These are phyloP conservation scores for Xylocopa sonorina DNA, from an alignment of 1,140 invertebrate genomes.

Conservation along the genomic window DNA sequence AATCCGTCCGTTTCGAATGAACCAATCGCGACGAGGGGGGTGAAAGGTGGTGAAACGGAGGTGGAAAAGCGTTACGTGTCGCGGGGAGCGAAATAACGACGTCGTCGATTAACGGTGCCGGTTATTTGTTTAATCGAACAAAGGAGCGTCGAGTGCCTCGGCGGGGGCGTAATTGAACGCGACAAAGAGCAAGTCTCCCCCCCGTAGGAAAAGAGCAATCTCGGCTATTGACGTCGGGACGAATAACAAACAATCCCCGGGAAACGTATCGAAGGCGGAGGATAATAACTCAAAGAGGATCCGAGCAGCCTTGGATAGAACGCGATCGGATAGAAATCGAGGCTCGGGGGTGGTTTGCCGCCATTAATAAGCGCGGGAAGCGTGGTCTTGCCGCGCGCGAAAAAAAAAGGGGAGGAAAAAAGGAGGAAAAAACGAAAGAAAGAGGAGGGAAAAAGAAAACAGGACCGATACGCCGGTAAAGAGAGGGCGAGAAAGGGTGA, in stretches of 20 bases:
- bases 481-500: constrained; percentile 15
- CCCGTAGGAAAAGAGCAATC: too few relatives aligned
- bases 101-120: neutral
- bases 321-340: constrained; percentile 35
- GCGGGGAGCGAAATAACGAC: neutral
- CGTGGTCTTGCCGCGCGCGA: constrained; percentile 48
- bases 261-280: neutral
- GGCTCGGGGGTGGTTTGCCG: neutral
- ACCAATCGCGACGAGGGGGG: too few relatives aligned
- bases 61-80: too few relatives aligned
- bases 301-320: neutral
- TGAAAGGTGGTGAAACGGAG: too few relatives aligned
- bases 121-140: neutral
- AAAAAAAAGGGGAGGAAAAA: too few relatives aligned
- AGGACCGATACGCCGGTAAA: constrained; percentile 65
- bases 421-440: too few relatives aligned
- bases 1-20: too few relatives aligned
- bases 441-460: too few relatives aligned
- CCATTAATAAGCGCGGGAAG: constrained; percentile 50
- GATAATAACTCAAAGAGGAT: constrained; percentile 14
- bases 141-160: neutral
- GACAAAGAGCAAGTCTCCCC: neutral
- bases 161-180: neutral
- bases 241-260: constrained; percentile 6
- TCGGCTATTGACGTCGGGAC: neutral